Conservation (phyloP, 2,113 vertebrate species). For the Pao palembangensis region DNA sequence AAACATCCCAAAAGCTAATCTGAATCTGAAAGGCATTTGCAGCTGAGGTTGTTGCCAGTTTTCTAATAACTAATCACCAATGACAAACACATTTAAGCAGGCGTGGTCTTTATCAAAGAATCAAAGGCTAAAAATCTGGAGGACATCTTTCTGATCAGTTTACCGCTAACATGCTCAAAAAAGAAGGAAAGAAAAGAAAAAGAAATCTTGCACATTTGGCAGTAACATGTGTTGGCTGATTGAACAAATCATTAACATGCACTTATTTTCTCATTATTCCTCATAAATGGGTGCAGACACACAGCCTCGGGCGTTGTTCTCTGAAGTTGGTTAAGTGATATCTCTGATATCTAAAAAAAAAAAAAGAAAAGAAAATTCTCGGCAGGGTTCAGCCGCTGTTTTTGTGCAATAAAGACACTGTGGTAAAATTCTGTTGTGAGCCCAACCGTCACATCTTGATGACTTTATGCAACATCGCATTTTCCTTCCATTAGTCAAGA, state of each 20-base stretch:
- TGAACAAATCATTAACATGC: constrained; percentile 39
- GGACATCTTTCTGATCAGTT: too few relatives aligned
- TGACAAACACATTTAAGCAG: not conserved
- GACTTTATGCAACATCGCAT: too few relatives aligned
- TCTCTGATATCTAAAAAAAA: constrained; percentile 31
- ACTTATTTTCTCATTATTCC: constrained; percentile 31
- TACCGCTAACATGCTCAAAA: too few relatives aligned
- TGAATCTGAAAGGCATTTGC: constrained; percentile 59
- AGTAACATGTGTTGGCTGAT: constrained; percentile 21
- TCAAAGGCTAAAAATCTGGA: constrained; percentile 6
- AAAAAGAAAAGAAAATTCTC: too few relatives aligned
- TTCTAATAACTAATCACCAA: constrained; percentile 52
- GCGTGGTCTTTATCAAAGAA: constrained; percentile 18
- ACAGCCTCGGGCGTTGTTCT: constrained; percentile 3
- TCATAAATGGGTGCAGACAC: constrained; percentile 2
- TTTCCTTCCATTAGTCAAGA: too few relatives aligned
- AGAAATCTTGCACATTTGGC: constrained; percentile 21
- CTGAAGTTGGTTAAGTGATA: not conserved
- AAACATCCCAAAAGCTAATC: constrained; percentile 70
- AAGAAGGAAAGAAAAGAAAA: not conserved
- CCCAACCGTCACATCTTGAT: not conserved
- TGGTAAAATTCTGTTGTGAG: constrained; percentile 11
- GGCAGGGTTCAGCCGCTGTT: constrained; percentile 36
- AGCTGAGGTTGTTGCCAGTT: constrained; percentile 55
- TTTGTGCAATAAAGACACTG: constrained; percentile 9